These are phyloP conservation scores for Exocentrus adspersus DNA, from an alignment of 2,888 invertebrate species.

Conservation along the genomic window DNA sequence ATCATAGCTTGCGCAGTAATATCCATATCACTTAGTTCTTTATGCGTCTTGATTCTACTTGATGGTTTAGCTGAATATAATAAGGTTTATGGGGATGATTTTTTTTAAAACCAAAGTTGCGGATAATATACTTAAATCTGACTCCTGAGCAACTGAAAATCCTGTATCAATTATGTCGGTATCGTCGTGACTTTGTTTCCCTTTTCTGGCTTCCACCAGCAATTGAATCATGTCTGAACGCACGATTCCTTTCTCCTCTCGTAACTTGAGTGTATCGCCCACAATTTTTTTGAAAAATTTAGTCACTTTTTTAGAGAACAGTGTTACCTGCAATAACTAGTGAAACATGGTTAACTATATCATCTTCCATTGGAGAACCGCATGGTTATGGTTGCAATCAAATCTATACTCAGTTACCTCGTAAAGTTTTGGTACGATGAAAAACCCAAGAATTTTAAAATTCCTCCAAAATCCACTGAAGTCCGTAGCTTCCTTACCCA, in stretches of 20 bases:
- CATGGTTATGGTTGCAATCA: too few relatives aligned
- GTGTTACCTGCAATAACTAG: slow-evolving; percentile 40
- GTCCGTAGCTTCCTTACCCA: slow-evolving; percentile 63
- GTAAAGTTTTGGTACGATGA: slow-evolving; percentile 24
- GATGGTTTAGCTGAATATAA: too few relatives aligned
- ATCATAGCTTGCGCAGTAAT: slow-evolving; percentile 67
- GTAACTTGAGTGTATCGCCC: slow-evolving; percentile 60
- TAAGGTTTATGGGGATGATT: too few relatives aligned
- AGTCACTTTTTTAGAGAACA: slow-evolving; percentile 39
- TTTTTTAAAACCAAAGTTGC: too few relatives aligned
- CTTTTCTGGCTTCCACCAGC: slow-evolving; percentile 64
- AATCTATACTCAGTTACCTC: slow-evolving; percentile 20
- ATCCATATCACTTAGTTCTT: slow-evolving; percentile 63
- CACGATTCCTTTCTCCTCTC: slow-evolving; percentile 64
- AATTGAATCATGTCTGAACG: slow-evolving; percentile 70
- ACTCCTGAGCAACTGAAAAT: slow-evolving; percentile 49
- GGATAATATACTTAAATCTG: slow-evolving; percentile 35
- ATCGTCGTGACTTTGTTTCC: slow-evolving; percentile 39
- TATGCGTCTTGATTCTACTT: too few relatives aligned
- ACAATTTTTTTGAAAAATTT: slow-evolving; percentile 49
- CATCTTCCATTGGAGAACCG: too few relatives aligned
- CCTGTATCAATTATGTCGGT: slow-evolving; percentile 41
- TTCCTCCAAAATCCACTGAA: slow-evolving; percentile 22
- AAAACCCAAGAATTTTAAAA: slow-evolving; percentile 30
- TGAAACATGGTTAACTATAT: too few relatives aligned